Base-by-base conservation (phyloP, 1,140 invertebrate species). In the Arion vulgaris region DNA sequence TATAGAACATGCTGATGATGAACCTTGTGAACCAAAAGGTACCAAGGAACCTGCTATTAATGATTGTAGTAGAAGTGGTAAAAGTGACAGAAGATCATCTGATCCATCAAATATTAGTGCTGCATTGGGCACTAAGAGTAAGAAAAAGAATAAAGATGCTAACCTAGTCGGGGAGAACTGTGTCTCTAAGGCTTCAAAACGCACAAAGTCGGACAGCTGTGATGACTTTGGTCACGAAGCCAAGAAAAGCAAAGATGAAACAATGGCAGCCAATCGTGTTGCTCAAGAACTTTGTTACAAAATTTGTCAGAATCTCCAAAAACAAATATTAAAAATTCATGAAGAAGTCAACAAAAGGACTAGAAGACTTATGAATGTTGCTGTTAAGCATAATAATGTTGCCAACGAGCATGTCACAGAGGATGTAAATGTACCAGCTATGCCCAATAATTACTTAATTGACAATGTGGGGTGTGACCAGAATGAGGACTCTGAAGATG, bases 231-330 rank as follows among this genome's bases (percentile, higher is more conserved):
- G 78, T 2, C 62, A 66, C n/a, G 78, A 80, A 36, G 68, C 68
- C 32, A 80, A 80, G 45, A 80, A 80, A 49, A 80, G 78, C 28
- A 69, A 51, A 45, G 78, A 80, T 51, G 78, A 80, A 39, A 71
- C 49, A 23, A 45, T 51, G 23, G n/a, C 23, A n/a, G 36, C 57
- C 0, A 77, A 83, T 71, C 74, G 36, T 57, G 23, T 71, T 72
- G 77, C 76, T 45, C 77, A 76, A 83, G 91, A 95, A 88, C 95
- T 95, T 19, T 96, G 95, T 89, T 95, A 94, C 62, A 94, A 95
- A 85, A 93, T 96, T 34, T 96, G 95, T 90, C 94, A 95, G 1
- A 92, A 96, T 38, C 95, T 96, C 77, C 95, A 96, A 87, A 94
- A 94, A 28, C 95, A 96, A 88, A 92, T 96, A 71, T 92, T 95